These are phyloP conservation scores for Pseudomyrmex dendroicus DNA, from an alignment of 1,140 invertebrate species.

Conservation along the genomic window DNA sequence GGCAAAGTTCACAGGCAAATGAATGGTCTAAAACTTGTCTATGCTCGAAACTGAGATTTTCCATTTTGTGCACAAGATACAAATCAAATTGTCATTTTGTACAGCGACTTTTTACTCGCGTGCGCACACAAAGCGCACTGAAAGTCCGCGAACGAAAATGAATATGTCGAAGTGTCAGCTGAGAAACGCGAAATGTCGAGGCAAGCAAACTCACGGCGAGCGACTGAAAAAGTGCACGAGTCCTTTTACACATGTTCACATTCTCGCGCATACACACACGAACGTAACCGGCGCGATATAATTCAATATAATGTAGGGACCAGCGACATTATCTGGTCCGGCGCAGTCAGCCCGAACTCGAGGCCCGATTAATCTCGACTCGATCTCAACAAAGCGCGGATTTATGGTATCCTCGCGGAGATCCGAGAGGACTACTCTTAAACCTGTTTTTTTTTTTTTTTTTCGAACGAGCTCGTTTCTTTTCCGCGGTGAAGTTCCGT, in stretches of 20 bases:
- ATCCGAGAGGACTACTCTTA: conserved; percentile 23
- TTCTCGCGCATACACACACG: conserved; percentile 26
- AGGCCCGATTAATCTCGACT: conserved; percentile 77
- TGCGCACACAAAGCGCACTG: too few species aligned
- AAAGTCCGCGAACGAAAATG: conserved; percentile 32
- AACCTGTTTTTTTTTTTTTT: conserved; percentile 78
- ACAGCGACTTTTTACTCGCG: not conserved
- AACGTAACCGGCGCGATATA: conserved; percentile 61
- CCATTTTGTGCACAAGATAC: not conserved
- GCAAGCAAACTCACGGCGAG: conserved; percentile 44
- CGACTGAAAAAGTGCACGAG: conserved; percentile 32
- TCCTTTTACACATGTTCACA: conserved; percentile 6
- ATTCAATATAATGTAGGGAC: conserved; percentile 77
- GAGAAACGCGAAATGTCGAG: conserved; percentile 35
- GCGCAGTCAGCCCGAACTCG: conserved; percentile 68
- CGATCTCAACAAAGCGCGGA: conserved; percentile 79
- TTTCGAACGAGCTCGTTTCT: conserved; percentile 62
- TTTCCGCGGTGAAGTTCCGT: conserved; percentile 63
- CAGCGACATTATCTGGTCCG: conserved; percentile 77
- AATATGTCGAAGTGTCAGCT: conserved; percentile 28
- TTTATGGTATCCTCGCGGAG: conserved; percentile 72
- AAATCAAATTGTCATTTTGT: conserved; percentile 6
- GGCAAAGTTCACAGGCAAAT: too few species aligned
- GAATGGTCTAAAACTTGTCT: too few species aligned
- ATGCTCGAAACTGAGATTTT: not conserved